Base-by-base conservation (phyloP, 2,113 vertebrate species). In the Corydoras maculifer region DNA sequence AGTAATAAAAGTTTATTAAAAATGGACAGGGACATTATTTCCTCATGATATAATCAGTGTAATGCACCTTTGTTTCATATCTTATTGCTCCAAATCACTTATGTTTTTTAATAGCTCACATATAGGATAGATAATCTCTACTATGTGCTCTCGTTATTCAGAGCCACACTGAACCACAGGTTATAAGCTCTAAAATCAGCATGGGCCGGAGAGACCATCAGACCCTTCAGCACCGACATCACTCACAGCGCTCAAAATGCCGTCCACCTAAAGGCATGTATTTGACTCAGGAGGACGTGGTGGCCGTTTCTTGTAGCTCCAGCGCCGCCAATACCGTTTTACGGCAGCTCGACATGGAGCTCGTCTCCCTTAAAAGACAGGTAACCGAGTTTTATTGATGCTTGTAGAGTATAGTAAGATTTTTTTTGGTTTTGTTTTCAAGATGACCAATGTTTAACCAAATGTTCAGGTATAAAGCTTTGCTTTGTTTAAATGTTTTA, bases 261-360 rank as follows among this genome's bases (percentile, higher is more conserved):
- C 93, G 95, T 1, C 96, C 96, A 0, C 97, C 97, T 4, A 98
- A 98, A 87, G 96, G 97, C 90, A 99, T 99, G 97, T 98, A 92
- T 85, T 87, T 99, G 82, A 97, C 90, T 65, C 95, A 96, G 85
- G 97, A 99, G 84, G 97, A 98, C 62, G 96, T 98, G 73, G 90
- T 96, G 82, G 95, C 94, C 3, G 92, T 99, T 58, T 98, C 96
- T 83, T 97, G 94, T 88, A 95, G 94, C 73, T 88, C 92, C 80
- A 94, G 90, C 29, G 95, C 96, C 31, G 96, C 97, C 78, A 96
- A 90, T 88, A 94, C 94, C 12, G 93, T 99, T 77, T 92, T 99
- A 71, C 90, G 95, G 66, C 94, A 95, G 77, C 90, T 98, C 85
- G 97, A 99, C 89, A 94, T 95, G 94, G 95, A 99, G 82, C 84